Evolutionary conservation across 2,888 invertebrate species (phyloP), one percentile per base, ranked within the genome.

Genomic region (Hypomecis punctinalis): DNA sequence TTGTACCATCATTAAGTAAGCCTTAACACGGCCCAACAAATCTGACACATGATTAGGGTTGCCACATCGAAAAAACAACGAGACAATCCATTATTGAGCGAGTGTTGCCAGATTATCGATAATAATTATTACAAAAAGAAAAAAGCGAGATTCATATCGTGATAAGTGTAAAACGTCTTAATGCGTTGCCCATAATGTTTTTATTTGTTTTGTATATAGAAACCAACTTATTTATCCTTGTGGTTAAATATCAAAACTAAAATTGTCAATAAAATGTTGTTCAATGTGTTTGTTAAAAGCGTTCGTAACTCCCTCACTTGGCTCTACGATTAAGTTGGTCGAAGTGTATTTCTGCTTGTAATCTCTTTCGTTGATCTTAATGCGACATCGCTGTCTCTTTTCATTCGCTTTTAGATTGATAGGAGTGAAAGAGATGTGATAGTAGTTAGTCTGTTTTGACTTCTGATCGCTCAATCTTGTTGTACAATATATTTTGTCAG

Each of bases 41-140:
- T 90, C 92, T 90, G 92, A 92, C 92, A 89, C 82, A 76, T 93
- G 92, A 93, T 91, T 91, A 91, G 92, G 92, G 92, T 92, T 90
- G 82, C 91, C 83, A 86, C 78, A 79, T 78, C 74, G 77, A 86
- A 89, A 91, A 91, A 90, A 88, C 81, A 85, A 83, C 84, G 70
- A 82, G 79, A 82, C 83, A 79, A 83, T 76, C 91, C 91, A 91
- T 91, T 91, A 92, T 90, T 83, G 81, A 76, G 81, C 86, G 84
- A 89, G 88, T 91, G 90, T 92, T 91, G 87, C 91, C 90, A 90
- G 92, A 91, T 92, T 92, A 91, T 86, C 90, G 86, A 91, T 91
- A 91, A 93, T 92, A 91, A 91, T 90, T 86, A 88, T 85, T 86
- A 88, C 88, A 89, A 88, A 83, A 74, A 65, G 13, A 39, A 54